Evolutionary conservation across 2,888 invertebrate genomes (phyloP), one percentile per base, ranked within the genome.

Genomic region (Acanthosoma haemorrhoidale): DNA sequence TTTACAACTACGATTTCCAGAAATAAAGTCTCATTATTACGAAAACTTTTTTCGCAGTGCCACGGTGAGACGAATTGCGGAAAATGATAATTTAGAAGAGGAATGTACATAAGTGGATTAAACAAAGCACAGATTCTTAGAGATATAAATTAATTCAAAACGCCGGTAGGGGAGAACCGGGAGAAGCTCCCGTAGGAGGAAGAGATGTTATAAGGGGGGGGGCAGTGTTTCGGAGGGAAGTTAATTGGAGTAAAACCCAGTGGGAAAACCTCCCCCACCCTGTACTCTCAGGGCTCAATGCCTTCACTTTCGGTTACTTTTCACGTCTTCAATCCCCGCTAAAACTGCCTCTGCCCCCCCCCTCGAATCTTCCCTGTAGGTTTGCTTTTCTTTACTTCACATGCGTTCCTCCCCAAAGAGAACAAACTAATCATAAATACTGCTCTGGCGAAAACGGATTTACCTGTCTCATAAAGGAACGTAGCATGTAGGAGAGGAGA

Each of bases 161-260:
- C 29, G 6, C n/a, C n/a, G n/a, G n/a, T n/a, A 51, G 25, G 29
- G 8, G n/a, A 51, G 25, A 51, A n/a, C 13, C 2, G 51, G 32
- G n/a, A 25, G 51, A 25, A 13, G 13, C n/a, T n/a, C n/a, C n/a
- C n/a, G n/a, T n/a, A 3, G 1, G 21, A 13, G 43, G 43, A 43
- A 43, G 43, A 21, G 51, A 29, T 51, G 51, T 13, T 51, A 51
- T 51, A 25, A 25, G 51, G n/a, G 25, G 21, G 25, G 51, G n/a
- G 51, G 51, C 21, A n/a, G 25, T 51, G 51, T 51, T 51, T 51
- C 51, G 13, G n/a, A 51, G 51, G 51, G n/a, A 25, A 51, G 51
- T 51, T 51, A 51, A 51, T 51, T 51, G 51, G 51, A 51, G 51
- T 51, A 51, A 51, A 51, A 51, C 51, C 51, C 25, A 25, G 51